Conservation (phyloP, 2,797 vertebrate genomes). For the Takifugu ocellatus region DNA sequence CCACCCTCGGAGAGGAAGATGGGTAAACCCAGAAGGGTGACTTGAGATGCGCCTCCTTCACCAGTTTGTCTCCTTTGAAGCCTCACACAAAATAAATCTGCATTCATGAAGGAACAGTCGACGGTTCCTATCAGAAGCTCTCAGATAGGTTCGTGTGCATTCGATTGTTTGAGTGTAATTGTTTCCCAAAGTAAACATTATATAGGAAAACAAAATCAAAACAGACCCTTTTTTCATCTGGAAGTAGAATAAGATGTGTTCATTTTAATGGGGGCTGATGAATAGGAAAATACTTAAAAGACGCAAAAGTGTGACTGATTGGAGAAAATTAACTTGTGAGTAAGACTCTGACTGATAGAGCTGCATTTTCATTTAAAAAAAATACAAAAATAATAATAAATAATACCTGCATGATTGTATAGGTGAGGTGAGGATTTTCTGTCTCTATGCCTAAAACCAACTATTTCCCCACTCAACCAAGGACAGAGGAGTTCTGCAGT, state of each 20-base stretch:
- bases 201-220: constrained; percentile 8
- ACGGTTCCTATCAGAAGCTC: no score
- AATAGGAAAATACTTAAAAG: constrained; percentile 25
- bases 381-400: no score
- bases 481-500: not conserved
- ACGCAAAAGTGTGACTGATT: constrained; percentile 14
- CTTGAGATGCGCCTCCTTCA: constrained; percentile 29
- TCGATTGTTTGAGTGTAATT: not conserved
- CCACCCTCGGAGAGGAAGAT: constrained; percentile 17
- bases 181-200: no score
- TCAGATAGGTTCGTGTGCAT: constrained; percentile 32
- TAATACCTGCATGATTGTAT: constrained; percentile 1
- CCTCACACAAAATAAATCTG: constrained; percentile 35
- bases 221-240: constrained; percentile 25
- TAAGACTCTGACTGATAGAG: constrained; percentile 16
- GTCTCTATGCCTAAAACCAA: no score
- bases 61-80: constrained; percentile 24
- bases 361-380: no score
- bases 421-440: constrained; percentile 5
- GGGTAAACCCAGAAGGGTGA: constrained; percentile 11
- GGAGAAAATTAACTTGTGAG: constrained; percentile 15
- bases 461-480: no score
- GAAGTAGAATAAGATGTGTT: constrained; percentile 14
- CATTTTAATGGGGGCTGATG: constrained; percentile 17
- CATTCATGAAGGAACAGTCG: no score